These are phyloP conservation scores for Celastrina argiolus DNA, from an alignment of 2,888 invertebrate species.

Conservation along the genomic window DNA sequence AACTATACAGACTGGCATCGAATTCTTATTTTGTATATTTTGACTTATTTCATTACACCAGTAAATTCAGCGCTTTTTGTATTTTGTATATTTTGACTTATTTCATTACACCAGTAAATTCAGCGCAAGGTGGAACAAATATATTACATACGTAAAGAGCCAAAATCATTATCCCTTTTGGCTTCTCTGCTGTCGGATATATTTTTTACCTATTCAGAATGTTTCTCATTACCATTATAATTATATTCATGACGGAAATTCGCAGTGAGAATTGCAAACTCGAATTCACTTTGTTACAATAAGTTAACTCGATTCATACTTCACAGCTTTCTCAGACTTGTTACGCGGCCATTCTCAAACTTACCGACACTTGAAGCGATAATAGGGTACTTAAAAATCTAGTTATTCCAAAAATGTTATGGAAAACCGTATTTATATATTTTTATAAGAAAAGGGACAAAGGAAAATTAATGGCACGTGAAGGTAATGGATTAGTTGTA, in stretches of 20 bases:
- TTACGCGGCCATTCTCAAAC: background rate
- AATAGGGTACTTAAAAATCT: conserved; percentile 1
- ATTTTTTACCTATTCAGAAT: background rate
- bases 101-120: no score
- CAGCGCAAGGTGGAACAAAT: no score
- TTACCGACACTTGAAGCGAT: background rate
- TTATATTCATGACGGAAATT: background rate
- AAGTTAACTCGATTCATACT: conserved; percentile 14
- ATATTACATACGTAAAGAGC: no score
- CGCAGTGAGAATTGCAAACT: background rate
- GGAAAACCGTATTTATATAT: background rate
- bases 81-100: no score
- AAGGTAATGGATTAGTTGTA: background rate
- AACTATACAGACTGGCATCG: no score
- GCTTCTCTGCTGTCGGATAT: no score
- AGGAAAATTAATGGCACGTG: background rate
- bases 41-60: no score
- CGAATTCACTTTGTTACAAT: conserved; percentile 10
- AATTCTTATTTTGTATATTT: no score
- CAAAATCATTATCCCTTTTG: no score
- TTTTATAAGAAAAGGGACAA: background rate
- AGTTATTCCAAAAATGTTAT: background rate
- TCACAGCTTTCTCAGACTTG: conserved; percentile 2
- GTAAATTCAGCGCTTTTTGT: no score
- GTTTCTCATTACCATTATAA: background rate